These are phyloP conservation scores for Papilio protenor DNA, from an alignment of 2,888 invertebrate genomes.

Conservation along the genomic window DNA sequence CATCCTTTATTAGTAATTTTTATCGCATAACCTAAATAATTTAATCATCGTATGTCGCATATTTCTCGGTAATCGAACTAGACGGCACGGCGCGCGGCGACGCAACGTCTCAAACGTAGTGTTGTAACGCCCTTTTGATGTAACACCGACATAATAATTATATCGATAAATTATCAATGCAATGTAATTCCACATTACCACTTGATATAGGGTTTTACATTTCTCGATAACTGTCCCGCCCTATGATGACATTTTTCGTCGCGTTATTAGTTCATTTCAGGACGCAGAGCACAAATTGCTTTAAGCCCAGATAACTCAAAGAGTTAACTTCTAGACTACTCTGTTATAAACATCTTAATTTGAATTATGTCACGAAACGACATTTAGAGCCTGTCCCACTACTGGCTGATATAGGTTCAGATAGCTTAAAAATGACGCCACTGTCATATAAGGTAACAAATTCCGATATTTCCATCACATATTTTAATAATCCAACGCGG, in stretches of 20 bases:
- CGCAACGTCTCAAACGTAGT: conserved; percentile 20
- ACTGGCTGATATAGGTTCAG: too few relatives aligned
- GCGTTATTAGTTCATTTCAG: background rate
- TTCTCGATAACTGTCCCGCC: background rate
- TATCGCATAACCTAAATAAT: conserved; percentile 23
- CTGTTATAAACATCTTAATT: background rate
- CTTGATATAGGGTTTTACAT: background rate
- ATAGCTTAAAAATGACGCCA: too few relatives aligned
- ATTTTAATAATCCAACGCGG: too few relatives aligned
- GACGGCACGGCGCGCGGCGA: conserved; percentile 43
- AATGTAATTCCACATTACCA: background rate
- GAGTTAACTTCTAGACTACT: background rate
- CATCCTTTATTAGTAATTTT: conserved; percentile 32
- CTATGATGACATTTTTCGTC: background rate
- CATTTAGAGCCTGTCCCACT: too few relatives aligned
- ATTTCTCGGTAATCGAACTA: conserved; percentile 36
- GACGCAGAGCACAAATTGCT: background rate
- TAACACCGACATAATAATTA: conserved; percentile 19
- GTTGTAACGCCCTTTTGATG: conserved; percentile 35
- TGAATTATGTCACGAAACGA: background rate
- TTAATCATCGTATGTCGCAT: conserved; percentile 24
- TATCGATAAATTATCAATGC: conserved; percentile 16
- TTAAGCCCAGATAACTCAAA: background rate
- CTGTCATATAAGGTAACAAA: too few relatives aligned
- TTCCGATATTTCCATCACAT: too few relatives aligned